phyloP scores from a whole-genome alignment of 53 echinoderm and acorn worm species.

The Paelopatides confundens region DNA sequence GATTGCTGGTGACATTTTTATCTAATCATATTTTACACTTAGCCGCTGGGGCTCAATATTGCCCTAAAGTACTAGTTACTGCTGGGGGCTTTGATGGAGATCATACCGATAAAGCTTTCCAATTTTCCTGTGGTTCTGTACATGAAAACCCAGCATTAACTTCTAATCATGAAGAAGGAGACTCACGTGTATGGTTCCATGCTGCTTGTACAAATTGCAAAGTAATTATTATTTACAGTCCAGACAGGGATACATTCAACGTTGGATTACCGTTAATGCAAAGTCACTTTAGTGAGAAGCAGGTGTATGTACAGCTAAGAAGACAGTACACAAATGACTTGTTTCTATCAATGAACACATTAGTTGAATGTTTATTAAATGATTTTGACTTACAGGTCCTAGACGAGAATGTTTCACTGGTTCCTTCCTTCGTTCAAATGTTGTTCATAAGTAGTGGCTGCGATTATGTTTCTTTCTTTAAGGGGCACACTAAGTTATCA shows the following conservation, averaged over 20 bases:
- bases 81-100: neutral
- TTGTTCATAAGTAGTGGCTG: conserved; percentile 9
- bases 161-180: conserved; percentile 31
- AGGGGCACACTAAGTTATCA: neutral
- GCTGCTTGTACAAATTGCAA: neutral
- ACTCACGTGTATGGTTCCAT: conserved; percentile 28
- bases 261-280: neutral
- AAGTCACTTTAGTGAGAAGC: neutral
- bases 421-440: neutral
- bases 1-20: neutral
- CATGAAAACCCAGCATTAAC: neutral
- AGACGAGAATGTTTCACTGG: neutral
- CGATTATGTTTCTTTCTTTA: conserved; percentile 24
- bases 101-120: neutral
- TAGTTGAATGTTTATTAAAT: neutral
- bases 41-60: neutral
- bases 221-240: neutral
- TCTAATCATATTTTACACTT: neutral
- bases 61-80: neutral
- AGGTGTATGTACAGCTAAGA: neutral
- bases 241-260: conserved; percentile 3
- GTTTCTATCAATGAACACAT: neutral
- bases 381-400: neutral
- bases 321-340: neutral
- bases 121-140: neutral